Evolutionary conservation across 2,888 invertebrate species (phyloP).

Genomic region (Metellina segmentata): DNA sequence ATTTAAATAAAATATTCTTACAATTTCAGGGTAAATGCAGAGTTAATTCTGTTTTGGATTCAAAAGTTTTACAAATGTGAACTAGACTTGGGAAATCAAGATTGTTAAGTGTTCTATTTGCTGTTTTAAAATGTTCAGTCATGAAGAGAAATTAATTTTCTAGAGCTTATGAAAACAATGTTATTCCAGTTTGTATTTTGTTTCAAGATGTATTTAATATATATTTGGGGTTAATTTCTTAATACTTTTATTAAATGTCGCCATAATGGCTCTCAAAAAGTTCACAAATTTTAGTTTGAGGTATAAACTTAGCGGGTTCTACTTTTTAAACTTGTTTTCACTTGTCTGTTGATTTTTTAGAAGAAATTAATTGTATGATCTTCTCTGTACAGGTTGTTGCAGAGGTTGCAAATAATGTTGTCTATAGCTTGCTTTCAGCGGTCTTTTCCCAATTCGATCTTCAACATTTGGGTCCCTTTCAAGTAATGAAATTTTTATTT

Average conservation of each 20-base stretch:
- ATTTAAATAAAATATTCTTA: too few relatives aligned
- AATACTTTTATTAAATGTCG: neutral
- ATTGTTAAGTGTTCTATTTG: too few relatives aligned
- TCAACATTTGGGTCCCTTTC: slow-evolving; percentile 79
- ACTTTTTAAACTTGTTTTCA: slow-evolving; percentile 6
- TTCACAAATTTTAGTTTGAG: too few relatives aligned
- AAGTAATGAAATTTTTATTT: slow-evolving; percentile 73
- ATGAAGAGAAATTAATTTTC: too few relatives aligned
- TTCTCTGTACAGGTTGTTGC: slow-evolving; percentile 79
- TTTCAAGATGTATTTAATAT: neutral
- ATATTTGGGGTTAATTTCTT: neutral
- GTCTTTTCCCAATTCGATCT: slow-evolving; percentile 80
- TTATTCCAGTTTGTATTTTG: neutral
- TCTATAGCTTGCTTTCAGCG: slow-evolving; percentile 79
- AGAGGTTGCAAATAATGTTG: slow-evolving; percentile 79
- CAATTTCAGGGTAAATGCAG: too few relatives aligned
- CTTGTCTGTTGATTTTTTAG: neutral
- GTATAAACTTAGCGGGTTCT: neutral
- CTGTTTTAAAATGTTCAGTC: too few relatives aligned
- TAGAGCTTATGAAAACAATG: neutral
- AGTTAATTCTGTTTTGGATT: too few relatives aligned
- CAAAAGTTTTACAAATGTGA: too few relatives aligned
- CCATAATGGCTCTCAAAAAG: neutral
- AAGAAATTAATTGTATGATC: neutral
- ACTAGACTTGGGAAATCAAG: too few relatives aligned